Evolutionary conservation across 2,888 invertebrate species (phyloP).

Genomic region (Anagyrus pseudococci): DNA sequence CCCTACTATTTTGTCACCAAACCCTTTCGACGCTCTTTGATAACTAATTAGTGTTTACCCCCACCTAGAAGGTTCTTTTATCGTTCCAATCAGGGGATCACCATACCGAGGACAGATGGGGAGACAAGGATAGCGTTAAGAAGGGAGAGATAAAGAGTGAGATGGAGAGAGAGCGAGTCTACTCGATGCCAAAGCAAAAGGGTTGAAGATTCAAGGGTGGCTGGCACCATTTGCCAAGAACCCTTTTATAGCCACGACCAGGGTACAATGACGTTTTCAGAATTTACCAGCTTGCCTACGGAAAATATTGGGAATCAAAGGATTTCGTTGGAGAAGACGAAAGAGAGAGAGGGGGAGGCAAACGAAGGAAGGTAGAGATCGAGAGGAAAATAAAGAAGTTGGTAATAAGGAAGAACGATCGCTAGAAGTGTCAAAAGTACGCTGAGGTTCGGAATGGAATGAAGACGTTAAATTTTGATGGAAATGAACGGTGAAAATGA

Average conservation of each 20-base stretch:
- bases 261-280: conserved; percentile 54
- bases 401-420: conserved; percentile 35
- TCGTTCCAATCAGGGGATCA: conserved; percentile 58
- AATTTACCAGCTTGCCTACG: conserved; percentile 29
- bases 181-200: conserved; percentile 28
- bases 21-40: conserved; percentile 66
- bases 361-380: conserved; percentile 47
- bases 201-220: conserved; percentile 36
- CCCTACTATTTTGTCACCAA: conserved; percentile 59
- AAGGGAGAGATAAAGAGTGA: no score
- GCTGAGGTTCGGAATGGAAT: no score
- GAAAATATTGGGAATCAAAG: conserved; percentile 61
- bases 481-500: no score
- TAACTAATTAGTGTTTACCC: conserved; percentile 69
- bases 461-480: no score
- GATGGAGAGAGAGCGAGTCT: conserved; percentile 35
- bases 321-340: conserved; percentile 49
- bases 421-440: no score
- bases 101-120: conserved; percentile 35
- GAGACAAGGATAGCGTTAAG: conserved; percentile 16
- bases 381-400: conserved; percentile 6
- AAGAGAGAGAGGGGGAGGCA: conserved; percentile 49
- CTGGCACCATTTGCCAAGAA: conserved; percentile 39
- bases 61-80: conserved; percentile 49
- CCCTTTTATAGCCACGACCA: conserved; percentile 53